Evolutionary conservation across 2,113 vertebrate genomes (phyloP), one percentile per base, ranked within the genome.

Genomic region (Stegastes partitus): DNA sequence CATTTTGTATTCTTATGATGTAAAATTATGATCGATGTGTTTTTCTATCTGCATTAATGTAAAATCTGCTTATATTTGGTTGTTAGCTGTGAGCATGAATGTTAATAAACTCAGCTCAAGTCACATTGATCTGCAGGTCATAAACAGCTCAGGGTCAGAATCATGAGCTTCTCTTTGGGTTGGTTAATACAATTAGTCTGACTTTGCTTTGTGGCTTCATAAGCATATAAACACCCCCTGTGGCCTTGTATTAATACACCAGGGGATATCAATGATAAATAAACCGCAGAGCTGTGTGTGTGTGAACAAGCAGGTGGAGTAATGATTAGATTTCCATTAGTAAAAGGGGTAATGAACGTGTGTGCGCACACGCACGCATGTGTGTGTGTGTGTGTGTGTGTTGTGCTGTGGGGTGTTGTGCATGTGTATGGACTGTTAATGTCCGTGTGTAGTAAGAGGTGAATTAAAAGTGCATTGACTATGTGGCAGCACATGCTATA

Each of bases 401-500:
- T 61, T 68, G 16, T 54, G 26, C n/a, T 74, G 54, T 64, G 66
- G 61, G 70, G 59, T 55, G 71, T 26, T 45, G 57, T 21, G 6
- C 39, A 25, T 75, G 69, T 16, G 23, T 65, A 22, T 16, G 15
- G 58, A 16, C 34, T n/a, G 69, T 66, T 70, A 34, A 55, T 75
- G 81, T 65, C 21, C 53, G 75, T 79, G 74, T 87, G 47, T 80
- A 62, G 92, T 89, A 59, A 84, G 88, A 91, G 88, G 67, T 89
- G 93, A 95, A 96, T 96, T 94, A 95, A 96, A 94, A 92, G 91
- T 83, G 92, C 94, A 95, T 95, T 94, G 95, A 96, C 95, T 95
- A 91, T 95, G 92, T 95, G 95, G 95, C 94, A 95, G 92, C 89
- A 84, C 68, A 74, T 82, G 87, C 93, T 87, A 94, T 96, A 96